A percentile compares a stretch with the other conserved stretches of the same genome.
Evolutionary conservation across 2,888 invertebrate genomes (phyloP).

Genomic region (Orchestes rusci): DNA sequence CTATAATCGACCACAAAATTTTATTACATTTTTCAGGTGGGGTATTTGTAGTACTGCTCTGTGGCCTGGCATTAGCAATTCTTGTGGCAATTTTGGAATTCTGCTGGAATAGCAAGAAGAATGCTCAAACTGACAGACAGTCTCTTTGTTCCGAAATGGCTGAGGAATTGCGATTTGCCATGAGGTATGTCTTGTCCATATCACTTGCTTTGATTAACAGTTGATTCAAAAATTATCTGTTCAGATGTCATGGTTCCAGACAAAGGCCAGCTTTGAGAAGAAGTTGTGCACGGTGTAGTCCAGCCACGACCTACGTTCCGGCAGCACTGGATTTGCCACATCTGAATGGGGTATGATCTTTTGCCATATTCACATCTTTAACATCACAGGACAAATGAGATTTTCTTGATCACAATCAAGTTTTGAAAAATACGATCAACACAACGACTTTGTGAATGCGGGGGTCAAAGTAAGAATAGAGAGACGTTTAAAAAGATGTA

Average conservation of each 20-base stretch:
- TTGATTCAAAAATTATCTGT: neutral
- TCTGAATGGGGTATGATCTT: slow-evolving; percentile 46
- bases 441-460: too few species aligned
- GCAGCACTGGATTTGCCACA: slow-evolving; percentile 51
- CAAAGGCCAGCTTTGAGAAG: slow-evolving; percentile 73
- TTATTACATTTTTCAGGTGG: slow-evolving; percentile 70
- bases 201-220: neutral
- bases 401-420: too few species aligned
- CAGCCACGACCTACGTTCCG: slow-evolving; percentile 68
- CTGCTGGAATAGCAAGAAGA: slow-evolving; percentile 89
- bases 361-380: too few species aligned
- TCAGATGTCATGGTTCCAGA: slow-evolving; percentile 72
- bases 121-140: slow-evolving; percentile 74
- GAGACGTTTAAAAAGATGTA: too few species aligned
- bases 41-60: slow-evolving; percentile 92
- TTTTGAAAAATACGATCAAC: too few species aligned
- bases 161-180: slow-evolving; percentile 84
- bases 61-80: slow-evolving; percentile 84
- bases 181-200: slow-evolving; percentile 39
- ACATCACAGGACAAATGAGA: too few species aligned
- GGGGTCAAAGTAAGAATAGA: too few species aligned
- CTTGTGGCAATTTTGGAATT: slow-evolving; percentile 91
- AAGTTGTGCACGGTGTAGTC: slow-evolving; percentile 69
- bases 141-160: slow-evolving; percentile 92
- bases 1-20: too few species aligned